A percentile compares a stretch with the other conserved stretches of the same genome.
phyloP scores from a whole-genome alignment of 2,888 invertebrate genomes.

The Aelia acuminata region DNA sequence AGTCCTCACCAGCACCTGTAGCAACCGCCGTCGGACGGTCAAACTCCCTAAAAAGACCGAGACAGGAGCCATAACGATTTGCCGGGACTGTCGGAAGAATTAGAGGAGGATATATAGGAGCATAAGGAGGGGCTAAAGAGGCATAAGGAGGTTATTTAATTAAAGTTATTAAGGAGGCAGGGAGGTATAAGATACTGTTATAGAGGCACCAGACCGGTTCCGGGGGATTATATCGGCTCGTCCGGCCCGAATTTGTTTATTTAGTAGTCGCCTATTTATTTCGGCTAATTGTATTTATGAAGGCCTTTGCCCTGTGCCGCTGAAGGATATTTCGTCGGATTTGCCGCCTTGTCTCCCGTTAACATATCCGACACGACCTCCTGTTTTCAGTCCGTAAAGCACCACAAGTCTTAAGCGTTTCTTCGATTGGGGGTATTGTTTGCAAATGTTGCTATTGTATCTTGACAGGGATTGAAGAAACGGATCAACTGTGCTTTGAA shows the following conservation, averaged over 20 bases:
- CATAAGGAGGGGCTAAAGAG: constrained; percentile 2
- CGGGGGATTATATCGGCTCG: constrained; percentile 11
- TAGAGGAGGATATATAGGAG: constrained; percentile 19
- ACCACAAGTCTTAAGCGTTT: neutral
- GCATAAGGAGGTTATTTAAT: constrained; percentile 21
- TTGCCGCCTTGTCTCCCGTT: neutral
- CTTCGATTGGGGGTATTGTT: neutral
- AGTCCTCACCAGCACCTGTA: neutral
- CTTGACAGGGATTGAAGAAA: too few relatives aligned
- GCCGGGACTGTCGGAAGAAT: constrained; percentile 9
- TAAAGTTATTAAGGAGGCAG: constrained; percentile 18
- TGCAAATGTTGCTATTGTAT: neutral
- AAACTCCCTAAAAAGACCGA: neutral
- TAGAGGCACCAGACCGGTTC: neutral
- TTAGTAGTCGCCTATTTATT: constrained; percentile 19
- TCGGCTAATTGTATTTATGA: constrained; percentile 36
- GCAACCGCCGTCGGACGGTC: neutral
- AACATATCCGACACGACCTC: neutral
- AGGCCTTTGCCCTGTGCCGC: constrained; percentile 10
- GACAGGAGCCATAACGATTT: neutral
- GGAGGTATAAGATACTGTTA: neutral
- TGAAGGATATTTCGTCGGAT: neutral
- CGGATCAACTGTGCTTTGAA: too few relatives aligned
- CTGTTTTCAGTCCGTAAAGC: neutral
- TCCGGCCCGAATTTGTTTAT: constrained; percentile 15